Conservation (phyloP, 2,888 invertebrate genomes). For the Eupsilia transversa region DNA sequence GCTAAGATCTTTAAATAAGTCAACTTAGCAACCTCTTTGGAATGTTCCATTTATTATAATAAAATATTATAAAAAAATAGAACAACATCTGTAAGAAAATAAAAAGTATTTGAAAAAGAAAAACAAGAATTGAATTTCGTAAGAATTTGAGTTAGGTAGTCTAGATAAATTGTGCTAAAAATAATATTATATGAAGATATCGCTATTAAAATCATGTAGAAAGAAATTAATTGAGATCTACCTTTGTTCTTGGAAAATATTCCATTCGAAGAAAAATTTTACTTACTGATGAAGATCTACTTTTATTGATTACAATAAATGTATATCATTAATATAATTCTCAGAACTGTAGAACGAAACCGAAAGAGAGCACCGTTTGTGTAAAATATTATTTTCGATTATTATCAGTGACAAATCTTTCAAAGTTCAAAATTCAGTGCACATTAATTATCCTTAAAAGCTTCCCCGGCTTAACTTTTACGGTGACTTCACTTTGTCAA, state of each 20-base stretch:
- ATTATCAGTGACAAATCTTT: slow-evolving; percentile 70
- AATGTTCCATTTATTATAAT: neutral
- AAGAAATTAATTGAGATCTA: neutral
- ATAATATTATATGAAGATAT: neutral
- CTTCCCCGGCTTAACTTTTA: slow-evolving; percentile 81
- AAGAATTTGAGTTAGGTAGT: slow-evolving; percentile 4
- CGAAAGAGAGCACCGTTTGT: slow-evolving; percentile 6
- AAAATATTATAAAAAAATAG: neutral
- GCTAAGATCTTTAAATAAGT: slow-evolving; percentile 15
- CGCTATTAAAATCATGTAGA: neutral
- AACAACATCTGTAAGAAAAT: neutral
- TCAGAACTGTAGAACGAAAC: neutral
- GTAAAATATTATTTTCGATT: slow-evolving; percentile 58
- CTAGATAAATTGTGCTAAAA: neutral
- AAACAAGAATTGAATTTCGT: slow-evolving; percentile 7
- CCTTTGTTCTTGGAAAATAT: neutral
- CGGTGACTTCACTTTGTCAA: slow-evolving; percentile 88
- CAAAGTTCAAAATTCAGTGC: slow-evolving; percentile 72
- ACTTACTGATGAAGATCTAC: neutral
- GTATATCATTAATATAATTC: neutral
- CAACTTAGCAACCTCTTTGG: neutral
- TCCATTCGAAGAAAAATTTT: neutral
- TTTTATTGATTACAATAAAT: neutral
- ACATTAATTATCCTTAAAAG: slow-evolving; percentile 88
- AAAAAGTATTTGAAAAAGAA: neutral